Evolutionary conservation across 1,140 invertebrate species (phyloP).

Genomic region (Drosophila trapezifrons): DNA sequence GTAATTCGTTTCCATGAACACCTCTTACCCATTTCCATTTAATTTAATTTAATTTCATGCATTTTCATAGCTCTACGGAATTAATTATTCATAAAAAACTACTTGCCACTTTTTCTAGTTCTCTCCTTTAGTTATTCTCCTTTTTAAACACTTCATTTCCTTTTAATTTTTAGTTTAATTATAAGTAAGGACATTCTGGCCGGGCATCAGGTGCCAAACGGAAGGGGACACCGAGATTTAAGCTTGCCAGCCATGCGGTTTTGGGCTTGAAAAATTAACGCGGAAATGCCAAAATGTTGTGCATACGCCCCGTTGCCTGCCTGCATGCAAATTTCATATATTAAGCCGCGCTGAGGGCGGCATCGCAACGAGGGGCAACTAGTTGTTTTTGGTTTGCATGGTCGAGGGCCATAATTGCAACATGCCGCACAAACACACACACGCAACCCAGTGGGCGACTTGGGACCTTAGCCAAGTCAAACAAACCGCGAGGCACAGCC

Average conservation of each 20-base stretch:
- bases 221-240: background rate
- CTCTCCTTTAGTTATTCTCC: background rate
- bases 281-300: conserved; percentile 72
- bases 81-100: background rate
- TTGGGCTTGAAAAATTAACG: conserved; percentile 64
- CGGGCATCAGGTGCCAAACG: conserved; percentile 7
- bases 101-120: background rate
- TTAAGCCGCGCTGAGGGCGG: conserved; percentile 42
- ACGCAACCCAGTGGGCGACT: background rate
- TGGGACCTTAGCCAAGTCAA: conserved; percentile 64
- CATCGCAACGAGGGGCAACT: conserved; percentile 14
- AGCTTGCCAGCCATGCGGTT: conserved; percentile 8
- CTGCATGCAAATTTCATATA: conserved; percentile 71
- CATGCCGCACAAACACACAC: conserved; percentile 60
- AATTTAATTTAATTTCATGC: conserved; percentile 1
- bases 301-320: conserved; percentile 70
- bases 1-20: background rate
- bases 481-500: conserved; percentile 64
- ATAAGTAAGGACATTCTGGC: background rate
- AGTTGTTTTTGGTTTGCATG: conserved; percentile 69
- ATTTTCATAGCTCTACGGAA: too few relatives aligned
- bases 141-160: background rate
- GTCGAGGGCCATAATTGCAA: conserved; percentile 78
- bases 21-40: background rate
- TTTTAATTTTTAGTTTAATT: conserved; percentile 19